phyloP scores from a whole-genome alignment of 2,113 vertebrate genomes.

The Rhynchopsitta pachyrhyncha region DNA sequence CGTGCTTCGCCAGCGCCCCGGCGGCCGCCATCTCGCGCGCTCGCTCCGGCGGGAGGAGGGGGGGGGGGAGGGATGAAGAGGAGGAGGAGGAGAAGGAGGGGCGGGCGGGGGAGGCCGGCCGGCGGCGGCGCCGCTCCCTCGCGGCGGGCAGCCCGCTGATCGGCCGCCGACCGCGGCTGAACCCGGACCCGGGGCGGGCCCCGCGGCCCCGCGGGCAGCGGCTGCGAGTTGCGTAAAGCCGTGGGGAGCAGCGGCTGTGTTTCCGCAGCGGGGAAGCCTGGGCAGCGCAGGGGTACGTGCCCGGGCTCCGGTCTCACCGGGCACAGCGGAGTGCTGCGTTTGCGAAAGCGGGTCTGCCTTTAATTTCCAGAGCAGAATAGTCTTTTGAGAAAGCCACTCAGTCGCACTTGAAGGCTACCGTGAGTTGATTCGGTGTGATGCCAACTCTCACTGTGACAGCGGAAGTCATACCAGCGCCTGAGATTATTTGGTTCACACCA shows the following conservation, averaged over 20 bases:
- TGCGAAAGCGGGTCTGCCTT: neutral
- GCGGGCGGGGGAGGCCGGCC: neutral
- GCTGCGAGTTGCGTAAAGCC: too few species aligned
- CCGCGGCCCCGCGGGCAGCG: neutral
- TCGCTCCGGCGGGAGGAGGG: neutral
- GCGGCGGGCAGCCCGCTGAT: neutral
- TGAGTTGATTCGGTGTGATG: neutral
- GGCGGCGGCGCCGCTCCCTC: neutral
- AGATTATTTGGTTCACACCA: neutral
- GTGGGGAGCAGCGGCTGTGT: neutral
- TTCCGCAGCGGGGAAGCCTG: neutral
- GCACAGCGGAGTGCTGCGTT: neutral
- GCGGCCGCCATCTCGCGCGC: slow-evolving; percentile 72
- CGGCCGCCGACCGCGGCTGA: neutral
- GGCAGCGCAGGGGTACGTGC: neutral
- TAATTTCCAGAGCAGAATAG: neutral
- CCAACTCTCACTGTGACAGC: neutral
- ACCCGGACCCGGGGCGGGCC: neutral
- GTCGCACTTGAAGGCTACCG: neutral
- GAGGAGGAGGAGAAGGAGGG: neutral
- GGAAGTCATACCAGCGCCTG: neutral
- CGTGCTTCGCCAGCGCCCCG: slow-evolving; percentile 90
- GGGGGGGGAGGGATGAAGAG: neutral
- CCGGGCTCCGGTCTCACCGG: neutral
- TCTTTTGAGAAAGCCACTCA: neutral